phyloP scores from a whole-genome alignment of 2,888 invertebrate species.

The Hyalella azteca region DNA sequence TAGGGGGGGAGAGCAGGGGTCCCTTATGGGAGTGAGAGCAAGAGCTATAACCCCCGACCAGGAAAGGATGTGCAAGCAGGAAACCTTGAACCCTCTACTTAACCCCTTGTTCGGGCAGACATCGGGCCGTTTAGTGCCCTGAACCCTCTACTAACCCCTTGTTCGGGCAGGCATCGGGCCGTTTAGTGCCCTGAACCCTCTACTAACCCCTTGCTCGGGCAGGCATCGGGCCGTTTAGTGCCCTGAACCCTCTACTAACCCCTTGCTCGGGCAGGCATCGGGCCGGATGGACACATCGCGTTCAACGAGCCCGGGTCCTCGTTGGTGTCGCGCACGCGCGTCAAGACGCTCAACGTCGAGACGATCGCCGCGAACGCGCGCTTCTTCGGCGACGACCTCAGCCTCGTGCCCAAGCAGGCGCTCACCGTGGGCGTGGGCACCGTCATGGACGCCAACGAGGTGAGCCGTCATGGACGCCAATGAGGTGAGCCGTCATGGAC shows the following conservation, averaged over 20 bases:
- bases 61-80: too few species aligned
- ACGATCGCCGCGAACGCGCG: constrained; percentile 96
- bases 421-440: constrained; percentile 98
- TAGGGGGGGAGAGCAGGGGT: too few species aligned
- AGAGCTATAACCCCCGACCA: too few species aligned
- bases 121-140: background rate
- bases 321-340: constrained; percentile 89
- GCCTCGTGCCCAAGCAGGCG: constrained; percentile 92
- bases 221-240: constrained; percentile 97
- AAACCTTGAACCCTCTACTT: too few species aligned
- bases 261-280: constrained; percentile 74
- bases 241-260: too few species aligned
- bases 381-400: constrained; percentile 93
- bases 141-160: too few species aligned
- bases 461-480: constrained; percentile 63
- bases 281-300: constrained; percentile 99
- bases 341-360: constrained; percentile 95
- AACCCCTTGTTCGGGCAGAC: background rate
- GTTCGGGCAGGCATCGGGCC: background rate
- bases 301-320: constrained; percentile 99
- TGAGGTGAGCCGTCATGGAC: too few species aligned
- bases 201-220: constrained; percentile 52
- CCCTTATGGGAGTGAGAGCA: too few species aligned
- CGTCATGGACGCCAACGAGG: constrained; percentile 98
- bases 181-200: too few species aligned